phyloP scores from a whole-genome alignment of 2,797 vertebrate species.

The Siniperca scherzeri region DNA sequence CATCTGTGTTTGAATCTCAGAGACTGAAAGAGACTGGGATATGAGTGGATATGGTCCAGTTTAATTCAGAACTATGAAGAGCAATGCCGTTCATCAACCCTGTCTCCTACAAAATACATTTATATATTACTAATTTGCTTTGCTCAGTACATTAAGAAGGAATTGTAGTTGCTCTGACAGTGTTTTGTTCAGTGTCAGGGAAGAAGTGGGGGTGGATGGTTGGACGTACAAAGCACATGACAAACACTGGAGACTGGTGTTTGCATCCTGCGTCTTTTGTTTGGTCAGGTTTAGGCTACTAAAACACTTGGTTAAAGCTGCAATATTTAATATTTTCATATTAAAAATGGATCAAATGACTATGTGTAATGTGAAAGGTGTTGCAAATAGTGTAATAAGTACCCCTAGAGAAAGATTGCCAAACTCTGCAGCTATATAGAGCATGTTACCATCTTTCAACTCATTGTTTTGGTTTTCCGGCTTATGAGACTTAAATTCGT shows the following conservation, averaged over 20 bases:
- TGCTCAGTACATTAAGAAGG: neutral
- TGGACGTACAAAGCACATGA: neutral
- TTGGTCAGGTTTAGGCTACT: neutral
- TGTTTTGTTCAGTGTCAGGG: neutral
- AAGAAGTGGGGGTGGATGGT: neutral
- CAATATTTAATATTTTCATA: neutral
- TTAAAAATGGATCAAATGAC: neutral
- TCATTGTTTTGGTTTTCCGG: neutral
- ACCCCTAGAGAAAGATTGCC: neutral
- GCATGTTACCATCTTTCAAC: neutral
- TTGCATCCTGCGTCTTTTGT: neutral
- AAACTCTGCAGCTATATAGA: neutral
- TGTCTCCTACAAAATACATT: neutral
- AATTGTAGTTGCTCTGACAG: neutral
- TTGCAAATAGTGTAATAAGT: neutral
- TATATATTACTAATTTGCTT: neutral
- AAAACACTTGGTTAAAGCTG: neutral
- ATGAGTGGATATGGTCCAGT: constrained; percentile 16
- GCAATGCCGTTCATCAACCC: neutral
- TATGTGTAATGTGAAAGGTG: neutral
- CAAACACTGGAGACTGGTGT: too few relatives aligned
- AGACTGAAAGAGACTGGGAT: constrained; percentile 2
- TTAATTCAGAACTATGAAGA: constrained; percentile 3
- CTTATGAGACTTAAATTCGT: neutral
- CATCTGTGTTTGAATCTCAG: constrained; percentile 33